A percentile compares a stretch with the other conserved stretches of the same genome.
These are phyloP conservation scores for Anguilla obscura DNA, from an alignment of 2,797 vertebrate species.

Conservation along the genomic window DNA sequence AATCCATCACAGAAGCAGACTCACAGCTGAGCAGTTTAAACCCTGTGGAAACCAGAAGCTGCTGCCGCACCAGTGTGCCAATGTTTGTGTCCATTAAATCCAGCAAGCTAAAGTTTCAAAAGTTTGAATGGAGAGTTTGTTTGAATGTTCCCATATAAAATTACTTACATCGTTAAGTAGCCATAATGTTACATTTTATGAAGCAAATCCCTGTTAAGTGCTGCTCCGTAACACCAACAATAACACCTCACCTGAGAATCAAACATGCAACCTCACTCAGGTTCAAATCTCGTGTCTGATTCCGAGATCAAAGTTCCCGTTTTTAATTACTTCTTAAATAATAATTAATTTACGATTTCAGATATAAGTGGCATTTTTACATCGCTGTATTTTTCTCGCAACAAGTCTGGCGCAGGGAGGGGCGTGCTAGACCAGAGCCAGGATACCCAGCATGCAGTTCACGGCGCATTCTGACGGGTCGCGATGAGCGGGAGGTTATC, in stretches of 20 bases:
- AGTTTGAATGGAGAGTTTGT: neutral
- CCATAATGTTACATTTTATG: neutral
- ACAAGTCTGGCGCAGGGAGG: too few species aligned
- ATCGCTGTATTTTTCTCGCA: neutral
- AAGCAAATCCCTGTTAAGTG: neutral
- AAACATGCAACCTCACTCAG: neutral
- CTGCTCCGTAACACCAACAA: neutral
- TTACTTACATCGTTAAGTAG: neutral
- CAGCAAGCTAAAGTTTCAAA: too few species aligned
- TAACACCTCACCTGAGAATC: neutral
- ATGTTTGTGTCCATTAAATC: neutral
- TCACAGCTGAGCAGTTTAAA: neutral
- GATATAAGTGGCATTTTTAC: neutral
- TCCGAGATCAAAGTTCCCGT: neutral
- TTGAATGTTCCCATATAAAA: neutral
- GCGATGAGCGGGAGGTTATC: neutral
- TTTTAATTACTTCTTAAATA: neutral
- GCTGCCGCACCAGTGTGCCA: neutral
- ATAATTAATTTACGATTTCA: neutral
- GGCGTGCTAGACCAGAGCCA: neutral
- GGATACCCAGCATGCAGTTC: neutral
- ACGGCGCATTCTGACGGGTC: neutral
- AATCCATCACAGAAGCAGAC: neutral
- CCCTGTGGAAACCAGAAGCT: too few species aligned
- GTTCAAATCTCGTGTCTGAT: neutral